Base-by-base conservation (phyloP, 2,113 vertebrate species). In the Dinomys branickii region DNA sequence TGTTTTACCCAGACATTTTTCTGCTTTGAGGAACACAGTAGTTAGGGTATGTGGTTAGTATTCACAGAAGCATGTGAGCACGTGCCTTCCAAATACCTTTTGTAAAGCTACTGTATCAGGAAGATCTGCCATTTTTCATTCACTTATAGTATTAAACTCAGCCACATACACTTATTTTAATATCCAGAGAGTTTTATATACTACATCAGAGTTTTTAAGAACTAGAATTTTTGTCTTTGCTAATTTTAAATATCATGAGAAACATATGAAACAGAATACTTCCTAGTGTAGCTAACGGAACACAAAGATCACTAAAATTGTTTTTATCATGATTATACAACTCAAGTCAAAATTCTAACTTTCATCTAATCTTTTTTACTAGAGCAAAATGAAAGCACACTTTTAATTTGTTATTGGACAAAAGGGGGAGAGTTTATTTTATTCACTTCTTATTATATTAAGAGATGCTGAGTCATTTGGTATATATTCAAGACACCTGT, bases 311-410 rank as follows among this genome's bases (percentile, higher is more conserved):
- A 38, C 19, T 91, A 82, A 61, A 38, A 84, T 82, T 61, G 4
- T 83, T 95, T 96, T 91, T 58, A 44, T 88, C 26, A 33, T 52
- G 47, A 50, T 88, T 95, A 61, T 30, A 93, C 59, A 91, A 24
- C 19, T 97, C 75, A 50, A 52, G 33, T 84, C n/a, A 90, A 28
- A 92, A 67, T 88, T 90, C 16, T 41, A 38, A 35, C 12, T 96
- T 80, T 83, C 58, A 6, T 67, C 14, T 69, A 5, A 44, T 92
- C 12, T 82, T 7, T 85, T 81, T 75, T 19, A 52, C 30, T 26
- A 59, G 20, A 84, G 47, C n/a, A 80, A 95, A 77, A 88, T 47
- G 4, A 96, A 81, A 96, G 82, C 26, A 85, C 28, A 38, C 3
- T 5, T 75, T 5, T 38, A 67, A 85, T 75, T 96, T 90, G 75